A percentile compares a stretch with the other conserved stretches of the same genome.
These are phyloP conservation scores for Melanogrammus aeglefinus DNA, from an alignment of 2,797 vertebrate species.

Conservation along the genomic window DNA sequence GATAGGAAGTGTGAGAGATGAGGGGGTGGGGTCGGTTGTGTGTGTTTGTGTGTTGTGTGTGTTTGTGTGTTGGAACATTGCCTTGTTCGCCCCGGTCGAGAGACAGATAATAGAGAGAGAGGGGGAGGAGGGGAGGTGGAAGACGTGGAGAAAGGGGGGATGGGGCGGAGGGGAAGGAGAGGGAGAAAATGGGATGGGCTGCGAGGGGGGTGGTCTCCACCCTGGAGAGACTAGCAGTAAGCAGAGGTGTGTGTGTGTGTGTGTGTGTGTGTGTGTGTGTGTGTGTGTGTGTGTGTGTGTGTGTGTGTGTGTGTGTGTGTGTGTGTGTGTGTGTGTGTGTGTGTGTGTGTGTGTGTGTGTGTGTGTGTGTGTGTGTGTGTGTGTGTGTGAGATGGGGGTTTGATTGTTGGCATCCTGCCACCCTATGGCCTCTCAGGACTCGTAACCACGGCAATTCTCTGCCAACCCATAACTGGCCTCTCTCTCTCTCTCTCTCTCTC, in stretches of 20 bases:
- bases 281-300: constrained; percentile 20
- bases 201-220: constrained; percentile 18
- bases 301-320: constrained; percentile 24
- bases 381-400: constrained; percentile 24
- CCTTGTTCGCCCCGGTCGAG: constrained; percentile 11
- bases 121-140: neutral
- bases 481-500: neutral
- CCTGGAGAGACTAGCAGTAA: constrained; percentile 44
- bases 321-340: constrained; percentile 14
- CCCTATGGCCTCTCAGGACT: constrained; percentile 71
- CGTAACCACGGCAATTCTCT: constrained; percentile 70
- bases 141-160: constrained; percentile 7
- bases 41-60: neutral
- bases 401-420: constrained; percentile 71
- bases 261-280: constrained; percentile 26
- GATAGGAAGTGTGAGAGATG: neutral
- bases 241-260: constrained; percentile 28
- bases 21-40: neutral
- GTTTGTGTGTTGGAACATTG: neutral
- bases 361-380: constrained; percentile 26
- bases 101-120: constrained; percentile 11
- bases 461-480: constrained; percentile 56
- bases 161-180: constrained; percentile 24
- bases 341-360: constrained; percentile 21
- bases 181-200: constrained; percentile 6